Conservation (phyloP, 2,888 invertebrate species). For the Oxystoma pomonae region DNA sequence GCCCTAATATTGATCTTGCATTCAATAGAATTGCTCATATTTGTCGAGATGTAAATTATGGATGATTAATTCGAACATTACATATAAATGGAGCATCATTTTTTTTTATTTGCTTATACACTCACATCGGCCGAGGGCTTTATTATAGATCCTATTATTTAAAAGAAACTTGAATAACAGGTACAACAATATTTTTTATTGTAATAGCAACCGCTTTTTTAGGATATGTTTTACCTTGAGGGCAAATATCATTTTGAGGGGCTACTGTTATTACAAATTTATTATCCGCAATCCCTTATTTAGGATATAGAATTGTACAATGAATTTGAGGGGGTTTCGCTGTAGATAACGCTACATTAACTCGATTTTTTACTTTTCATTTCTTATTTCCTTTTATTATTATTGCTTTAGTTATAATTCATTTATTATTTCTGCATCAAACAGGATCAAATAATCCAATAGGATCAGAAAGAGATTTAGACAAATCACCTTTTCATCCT, state of each 20-base stretch:
- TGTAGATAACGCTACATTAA: constrained; percentile 68
- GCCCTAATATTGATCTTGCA: constrained; percentile 58
- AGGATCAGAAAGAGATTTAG: constrained; percentile 60
- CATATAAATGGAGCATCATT: constrained; percentile 71
- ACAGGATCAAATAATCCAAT: constrained; percentile 65
- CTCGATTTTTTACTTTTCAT: constrained; percentile 73
- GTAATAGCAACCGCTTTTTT: constrained; percentile 71
- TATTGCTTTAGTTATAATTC: constrained; percentile 57
- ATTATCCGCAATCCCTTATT: constrained; percentile 65
- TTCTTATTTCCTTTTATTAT: constrained; percentile 70
- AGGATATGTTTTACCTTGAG: constrained; percentile 75
- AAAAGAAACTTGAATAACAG: constrained; percentile 59
- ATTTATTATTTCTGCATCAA: constrained; percentile 63
- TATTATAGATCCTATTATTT: constrained; percentile 50
- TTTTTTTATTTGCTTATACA: constrained; percentile 67
- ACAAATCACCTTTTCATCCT: constrained; percentile 67
- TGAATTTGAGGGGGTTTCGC: constrained; percentile 77
- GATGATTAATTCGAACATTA: constrained; percentile 61
- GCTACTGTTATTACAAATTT: constrained; percentile 66
- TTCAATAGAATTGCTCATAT: constrained; percentile 66
- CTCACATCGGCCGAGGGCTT: constrained; percentile 65
- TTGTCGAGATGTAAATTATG: constrained; percentile 65
- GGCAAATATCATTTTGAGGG: constrained; percentile 79
- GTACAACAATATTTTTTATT: constrained; percentile 62
- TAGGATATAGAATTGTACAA: constrained; percentile 60